Evolutionary conservation across 2,797 vertebrate genomes (phyloP).

Genomic region (Florisuga fusca): DNA sequence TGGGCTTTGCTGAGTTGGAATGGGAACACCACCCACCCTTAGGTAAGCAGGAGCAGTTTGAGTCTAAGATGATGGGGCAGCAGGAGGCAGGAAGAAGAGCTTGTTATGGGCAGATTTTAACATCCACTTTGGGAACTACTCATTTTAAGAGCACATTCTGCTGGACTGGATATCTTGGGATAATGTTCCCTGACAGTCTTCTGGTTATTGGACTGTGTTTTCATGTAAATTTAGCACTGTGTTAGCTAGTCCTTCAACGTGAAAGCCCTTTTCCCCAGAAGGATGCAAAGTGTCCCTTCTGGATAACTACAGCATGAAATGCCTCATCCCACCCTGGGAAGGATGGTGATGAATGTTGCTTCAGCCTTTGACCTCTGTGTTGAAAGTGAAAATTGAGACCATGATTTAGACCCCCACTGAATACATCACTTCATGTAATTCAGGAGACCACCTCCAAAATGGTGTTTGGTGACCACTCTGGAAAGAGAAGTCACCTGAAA

Average conservation of each 20-base stretch:
- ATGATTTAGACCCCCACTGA: not conserved
- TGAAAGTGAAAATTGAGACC: not conserved
- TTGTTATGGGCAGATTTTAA: not conserved
- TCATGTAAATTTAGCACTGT: not conserved
- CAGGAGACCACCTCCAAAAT: not conserved
- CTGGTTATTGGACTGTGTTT: not conserved
- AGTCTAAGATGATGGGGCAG: not conserved
- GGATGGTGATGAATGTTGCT: fast-evolving
- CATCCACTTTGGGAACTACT: not conserved
- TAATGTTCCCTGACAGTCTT: not conserved
- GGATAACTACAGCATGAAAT: not conserved
- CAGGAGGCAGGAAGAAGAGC: not conserved
- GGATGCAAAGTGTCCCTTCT: not conserved
- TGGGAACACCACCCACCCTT: not conserved
- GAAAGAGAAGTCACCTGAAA: not conserved
- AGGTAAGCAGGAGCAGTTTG: not conserved
- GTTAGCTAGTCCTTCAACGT: not conserved
- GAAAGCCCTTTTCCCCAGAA: not conserved
- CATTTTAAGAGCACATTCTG: not conserved
- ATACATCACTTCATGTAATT: not conserved
- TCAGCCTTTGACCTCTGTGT: not conserved
- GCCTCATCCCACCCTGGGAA: not conserved
- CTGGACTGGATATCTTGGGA: not conserved
- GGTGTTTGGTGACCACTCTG: not conserved
- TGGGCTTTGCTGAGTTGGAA: not conserved